Percentiles rank a stretch among this genome's conserved stretches.
Conservation (phyloP, 92 coral and sea anemone species). For the Epizoanthus illoricatus region DNA sequence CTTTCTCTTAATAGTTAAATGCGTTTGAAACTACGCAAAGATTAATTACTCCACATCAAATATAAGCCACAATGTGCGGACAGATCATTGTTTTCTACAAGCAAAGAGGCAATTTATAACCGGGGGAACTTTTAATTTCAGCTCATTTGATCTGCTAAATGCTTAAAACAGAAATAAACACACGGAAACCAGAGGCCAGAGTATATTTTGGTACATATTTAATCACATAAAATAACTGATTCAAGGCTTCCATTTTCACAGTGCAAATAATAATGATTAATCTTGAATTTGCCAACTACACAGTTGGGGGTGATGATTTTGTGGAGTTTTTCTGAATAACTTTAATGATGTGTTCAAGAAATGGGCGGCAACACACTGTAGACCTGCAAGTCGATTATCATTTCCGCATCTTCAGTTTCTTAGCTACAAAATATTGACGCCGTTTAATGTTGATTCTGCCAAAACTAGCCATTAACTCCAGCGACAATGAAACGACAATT, state of each 20-base stretch:
- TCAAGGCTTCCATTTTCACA: background rate
- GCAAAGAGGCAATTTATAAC: background rate
- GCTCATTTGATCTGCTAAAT: background rate
- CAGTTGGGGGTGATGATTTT: background rate
- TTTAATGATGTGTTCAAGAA: background rate
- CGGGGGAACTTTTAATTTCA: no score
- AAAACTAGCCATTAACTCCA: background rate
- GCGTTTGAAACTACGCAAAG: no score
- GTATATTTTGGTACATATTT: background rate
- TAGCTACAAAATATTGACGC: background rate
- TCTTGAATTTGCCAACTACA: background rate
- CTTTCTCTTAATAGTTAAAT: slow-evolving; percentile 17
- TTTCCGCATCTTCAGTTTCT: slow-evolving; percentile 13
- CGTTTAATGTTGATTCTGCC: background rate
- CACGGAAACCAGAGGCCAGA: background rate
- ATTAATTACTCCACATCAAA: background rate
- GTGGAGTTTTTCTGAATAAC: background rate
- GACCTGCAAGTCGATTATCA: background rate
- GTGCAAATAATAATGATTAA: background rate
- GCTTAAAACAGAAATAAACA: background rate
- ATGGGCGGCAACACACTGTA: background rate
- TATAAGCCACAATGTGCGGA: background rate
- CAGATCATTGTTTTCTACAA: background rate
- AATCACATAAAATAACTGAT: background rate
- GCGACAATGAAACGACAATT: slow-evolving; percentile 1